phyloP scores from a whole-genome alignment of 1,140 invertebrate genomes.

The Nephotettix cincticeps region DNA sequence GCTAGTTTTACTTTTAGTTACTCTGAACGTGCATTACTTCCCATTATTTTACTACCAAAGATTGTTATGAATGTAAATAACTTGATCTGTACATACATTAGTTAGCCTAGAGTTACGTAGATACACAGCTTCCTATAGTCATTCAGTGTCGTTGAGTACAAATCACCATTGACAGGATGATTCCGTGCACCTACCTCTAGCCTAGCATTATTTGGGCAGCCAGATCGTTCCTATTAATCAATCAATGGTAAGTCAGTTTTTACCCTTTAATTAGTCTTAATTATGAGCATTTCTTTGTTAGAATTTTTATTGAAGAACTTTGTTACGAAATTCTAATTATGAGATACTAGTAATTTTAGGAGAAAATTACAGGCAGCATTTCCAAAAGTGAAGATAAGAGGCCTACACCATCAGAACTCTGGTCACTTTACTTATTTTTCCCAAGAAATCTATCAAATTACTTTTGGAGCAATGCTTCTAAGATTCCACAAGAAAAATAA shows the following conservation, averaged over 20 bases:
- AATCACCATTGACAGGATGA: neutral
- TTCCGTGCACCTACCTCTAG: constrained; percentile 1
- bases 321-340: too few species aligned
- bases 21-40: constrained; percentile 8
- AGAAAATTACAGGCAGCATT: too few species aligned
- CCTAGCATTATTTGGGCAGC: neutral
- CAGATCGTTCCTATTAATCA: constrained; percentile 4
- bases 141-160: constrained; percentile 13
- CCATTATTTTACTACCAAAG: constrained; percentile 17
- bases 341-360: too few species aligned
- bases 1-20: neutral
- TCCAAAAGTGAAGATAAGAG: too few species aligned
- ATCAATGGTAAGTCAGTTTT: neutral
- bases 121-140: constrained; percentile 4
- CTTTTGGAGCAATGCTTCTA: too few species aligned
- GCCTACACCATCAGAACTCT: too few species aligned
- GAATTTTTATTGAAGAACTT: too few species aligned
- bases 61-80: constrained; percentile 15
- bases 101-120: neutral
- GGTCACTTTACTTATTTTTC: too few species aligned
- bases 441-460: too few species aligned
- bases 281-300: too few species aligned
- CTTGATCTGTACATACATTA: neutral
- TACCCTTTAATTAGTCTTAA: too few species aligned
- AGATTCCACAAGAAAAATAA: too few species aligned